Evolutionary conservation across 2,888 invertebrate species (phyloP).

Genomic region (Ryuthela nishihirai): DNA sequence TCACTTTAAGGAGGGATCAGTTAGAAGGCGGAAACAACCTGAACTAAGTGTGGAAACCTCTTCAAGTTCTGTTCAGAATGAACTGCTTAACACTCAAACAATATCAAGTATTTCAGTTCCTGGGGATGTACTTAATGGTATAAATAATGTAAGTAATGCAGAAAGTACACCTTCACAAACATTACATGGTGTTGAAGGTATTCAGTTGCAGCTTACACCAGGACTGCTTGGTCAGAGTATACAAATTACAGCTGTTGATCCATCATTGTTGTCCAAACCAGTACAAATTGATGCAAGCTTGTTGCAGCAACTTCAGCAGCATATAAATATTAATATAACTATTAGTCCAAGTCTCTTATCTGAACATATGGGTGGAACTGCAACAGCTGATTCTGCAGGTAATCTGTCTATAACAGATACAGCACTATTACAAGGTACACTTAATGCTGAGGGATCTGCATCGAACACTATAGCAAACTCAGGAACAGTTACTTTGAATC

Average conservation of each 20-base stretch:
- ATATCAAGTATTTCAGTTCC: too few species aligned
- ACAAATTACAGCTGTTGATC: conserved; percentile 52
- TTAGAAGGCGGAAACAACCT: too few species aligned
- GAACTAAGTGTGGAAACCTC: too few species aligned
- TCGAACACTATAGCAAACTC: not conserved
- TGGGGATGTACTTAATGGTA: too few species aligned
- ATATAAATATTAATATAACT: conserved; percentile 50
- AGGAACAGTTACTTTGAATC: conserved; percentile 25
- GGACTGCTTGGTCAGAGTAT: conserved; percentile 47
- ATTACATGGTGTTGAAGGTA: conserved; percentile 43
- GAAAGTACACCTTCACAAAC: conserved; percentile 35
- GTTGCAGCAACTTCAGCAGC: conserved; percentile 52
- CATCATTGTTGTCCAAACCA: conserved; percentile 50
- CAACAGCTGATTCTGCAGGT: conserved; percentile 2
- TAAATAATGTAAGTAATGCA: too few species aligned
- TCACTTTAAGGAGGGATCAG: conserved; percentile 57
- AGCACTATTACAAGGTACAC: conserved; percentile 11
- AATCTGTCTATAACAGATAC: conserved; percentile 3
- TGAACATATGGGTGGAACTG: not conserved
- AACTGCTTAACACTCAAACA: too few species aligned
- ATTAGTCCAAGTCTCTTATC: conserved; percentile 46
- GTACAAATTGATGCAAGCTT: conserved; percentile 55
- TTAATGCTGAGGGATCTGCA: conserved; percentile 12
- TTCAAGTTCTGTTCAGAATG: too few species aligned
- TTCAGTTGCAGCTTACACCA: conserved; percentile 51